Conservation (phyloP, 2,113 vertebrate species). For the Sylvia atricapilla region DNA sequence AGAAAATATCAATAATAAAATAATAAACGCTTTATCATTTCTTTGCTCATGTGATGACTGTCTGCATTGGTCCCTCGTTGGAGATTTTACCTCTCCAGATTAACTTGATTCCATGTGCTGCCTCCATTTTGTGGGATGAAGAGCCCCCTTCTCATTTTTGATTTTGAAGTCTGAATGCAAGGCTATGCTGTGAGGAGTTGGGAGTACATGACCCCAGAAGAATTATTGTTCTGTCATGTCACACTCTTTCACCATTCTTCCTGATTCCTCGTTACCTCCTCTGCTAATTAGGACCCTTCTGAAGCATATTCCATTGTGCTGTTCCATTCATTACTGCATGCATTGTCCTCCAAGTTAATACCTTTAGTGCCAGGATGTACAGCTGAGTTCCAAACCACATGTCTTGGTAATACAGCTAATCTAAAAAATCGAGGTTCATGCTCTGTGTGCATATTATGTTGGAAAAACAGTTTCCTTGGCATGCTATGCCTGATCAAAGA, state of each 20-base stretch:
- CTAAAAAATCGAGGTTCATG: neutral
- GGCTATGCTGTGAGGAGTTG: neutral
- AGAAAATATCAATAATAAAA: neutral
- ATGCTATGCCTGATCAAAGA: neutral
- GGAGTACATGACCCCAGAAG: neutral
- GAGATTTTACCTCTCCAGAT: neutral
- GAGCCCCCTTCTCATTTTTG: neutral
- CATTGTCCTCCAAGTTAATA: neutral
- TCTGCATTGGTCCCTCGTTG: fast-evolving
- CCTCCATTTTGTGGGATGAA: neutral
- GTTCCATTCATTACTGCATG: neutral
- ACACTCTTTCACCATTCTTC: neutral
- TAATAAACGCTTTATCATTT: neutral
- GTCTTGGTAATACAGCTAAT: neutral
- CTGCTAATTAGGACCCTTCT: neutral
- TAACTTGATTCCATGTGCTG: neutral
- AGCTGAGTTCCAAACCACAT: neutral
- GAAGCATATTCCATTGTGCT: neutral
- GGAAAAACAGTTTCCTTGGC: neutral
- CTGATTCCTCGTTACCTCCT: neutral
- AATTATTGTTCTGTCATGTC: neutral
- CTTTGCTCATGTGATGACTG: neutral
- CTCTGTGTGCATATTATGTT: neutral
- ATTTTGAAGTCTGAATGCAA: neutral
- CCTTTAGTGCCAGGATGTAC: neutral